Evolutionary conservation across 2,888 invertebrate genomes (phyloP).

Genomic region (Melinopterus prodromus): DNA sequence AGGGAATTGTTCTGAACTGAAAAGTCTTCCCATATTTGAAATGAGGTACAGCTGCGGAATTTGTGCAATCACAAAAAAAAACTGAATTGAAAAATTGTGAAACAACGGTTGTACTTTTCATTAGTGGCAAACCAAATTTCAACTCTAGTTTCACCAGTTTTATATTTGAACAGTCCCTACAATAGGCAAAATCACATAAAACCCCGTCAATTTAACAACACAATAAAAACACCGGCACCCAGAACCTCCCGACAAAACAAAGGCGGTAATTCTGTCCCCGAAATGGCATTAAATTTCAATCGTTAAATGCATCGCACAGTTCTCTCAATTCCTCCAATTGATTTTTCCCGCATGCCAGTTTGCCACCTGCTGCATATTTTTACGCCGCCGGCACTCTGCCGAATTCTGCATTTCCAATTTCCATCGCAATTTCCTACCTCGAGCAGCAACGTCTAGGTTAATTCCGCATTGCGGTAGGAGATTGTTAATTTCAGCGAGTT

Average conservation of each 20-base stretch:
- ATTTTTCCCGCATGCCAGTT: background rate
- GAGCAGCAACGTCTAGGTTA: background rate
- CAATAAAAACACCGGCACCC: background rate
- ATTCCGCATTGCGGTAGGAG: background rate
- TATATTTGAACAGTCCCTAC: too few relatives aligned
- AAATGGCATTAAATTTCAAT: background rate
- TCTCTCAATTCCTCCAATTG: background rate
- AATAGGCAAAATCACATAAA: too few relatives aligned
- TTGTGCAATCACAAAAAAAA: too few relatives aligned
- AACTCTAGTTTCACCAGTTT: too few relatives aligned
- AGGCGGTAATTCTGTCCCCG: background rate
- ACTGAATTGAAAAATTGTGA: too few relatives aligned
- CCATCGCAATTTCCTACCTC: background rate
- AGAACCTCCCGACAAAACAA: background rate
- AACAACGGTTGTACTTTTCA: too few relatives aligned
- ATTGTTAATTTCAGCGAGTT: background rate
- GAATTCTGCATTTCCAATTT: constrained; percentile 4
- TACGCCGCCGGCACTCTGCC: background rate
- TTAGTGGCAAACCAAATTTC: too few relatives aligned
- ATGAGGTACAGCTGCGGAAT: too few relatives aligned
- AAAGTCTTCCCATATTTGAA: too few relatives aligned
- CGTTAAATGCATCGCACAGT: background rate
- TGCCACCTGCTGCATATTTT: background rate
- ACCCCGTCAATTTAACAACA: background rate
- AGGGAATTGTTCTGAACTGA: too few relatives aligned